phyloP scores from a whole-genome alignment of 2,113 vertebrate genomes.

The Protomyctophum bolini region DNA sequence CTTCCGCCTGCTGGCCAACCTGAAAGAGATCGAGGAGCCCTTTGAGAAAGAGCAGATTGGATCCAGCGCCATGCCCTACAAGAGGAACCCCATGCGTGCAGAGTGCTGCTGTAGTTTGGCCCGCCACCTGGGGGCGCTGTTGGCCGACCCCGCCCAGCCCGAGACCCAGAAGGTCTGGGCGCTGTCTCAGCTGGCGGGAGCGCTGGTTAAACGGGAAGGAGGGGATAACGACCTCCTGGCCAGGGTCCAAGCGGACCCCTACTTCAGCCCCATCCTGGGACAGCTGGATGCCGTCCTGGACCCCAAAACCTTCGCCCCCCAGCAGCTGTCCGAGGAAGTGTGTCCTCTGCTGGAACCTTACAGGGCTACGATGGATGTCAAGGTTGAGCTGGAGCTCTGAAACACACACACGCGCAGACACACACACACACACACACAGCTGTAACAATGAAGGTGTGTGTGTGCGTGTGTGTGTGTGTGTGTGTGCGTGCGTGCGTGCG shows the following conservation, averaged over 20 bases:
- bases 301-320: slow-evolving; percentile 93
- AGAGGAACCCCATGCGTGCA: slow-evolving; percentile 95
- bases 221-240: slow-evolving; percentile 94
- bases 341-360: slow-evolving; percentile 83
- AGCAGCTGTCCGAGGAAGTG: slow-evolving; percentile 94
- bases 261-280: slow-evolving; percentile 89
- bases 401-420: not conserved
- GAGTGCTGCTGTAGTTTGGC: slow-evolving; percentile 97
- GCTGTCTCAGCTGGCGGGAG: slow-evolving; percentile 93
- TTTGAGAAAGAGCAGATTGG: slow-evolving; percentile 98
- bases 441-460: too few relatives aligned
- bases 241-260: slow-evolving; percentile 85
- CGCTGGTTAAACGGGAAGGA: slow-evolving; percentile 96
- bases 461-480: slow-evolving; percentile 4
- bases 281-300: slow-evolving; percentile 88
- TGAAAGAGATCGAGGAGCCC: slow-evolving; percentile 97
- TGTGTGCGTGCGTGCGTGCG: not conserved
- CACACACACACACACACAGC: not conserved
- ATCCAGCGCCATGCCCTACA: slow-evolving; percentile 98
- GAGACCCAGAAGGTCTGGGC: slow-evolving; percentile 95
- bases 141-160: slow-evolving; percentile 90
- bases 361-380: slow-evolving; percentile 84
- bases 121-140: slow-evolving; percentile 90
- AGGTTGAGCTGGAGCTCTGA: slow-evolving; percentile 89
- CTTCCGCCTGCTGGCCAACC: slow-evolving; percentile 91